These are phyloP conservation scores for Thera britannica DNA, from an alignment of 2,888 invertebrate genomes.

Conservation along the genomic window DNA sequence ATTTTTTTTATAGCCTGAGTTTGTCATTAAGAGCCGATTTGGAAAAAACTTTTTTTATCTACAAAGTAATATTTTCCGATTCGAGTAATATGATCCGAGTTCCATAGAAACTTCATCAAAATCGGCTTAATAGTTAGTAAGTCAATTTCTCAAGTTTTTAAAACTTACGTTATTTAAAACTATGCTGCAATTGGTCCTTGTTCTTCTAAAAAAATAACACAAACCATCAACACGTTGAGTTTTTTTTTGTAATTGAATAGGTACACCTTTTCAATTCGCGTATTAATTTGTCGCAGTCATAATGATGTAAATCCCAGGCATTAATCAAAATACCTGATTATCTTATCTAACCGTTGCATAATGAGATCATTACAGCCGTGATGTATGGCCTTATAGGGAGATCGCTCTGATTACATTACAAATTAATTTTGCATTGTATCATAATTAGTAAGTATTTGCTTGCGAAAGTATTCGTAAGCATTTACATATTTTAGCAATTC, in stretches of 20 bases:
- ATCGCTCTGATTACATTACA: constrained; percentile 14
- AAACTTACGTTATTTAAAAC: no score
- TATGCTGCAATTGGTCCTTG: no score
- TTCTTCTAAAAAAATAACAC: no score
- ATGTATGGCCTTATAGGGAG: constrained; percentile 26
- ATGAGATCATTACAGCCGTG: constrained; percentile 50
- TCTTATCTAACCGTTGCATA: constrained; percentile 41
- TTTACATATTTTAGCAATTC: no score
- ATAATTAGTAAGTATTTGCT: constrained; percentile 18
- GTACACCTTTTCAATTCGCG: background rate
- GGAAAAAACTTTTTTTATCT: no score
- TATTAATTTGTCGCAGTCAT: constrained; percentile 19
- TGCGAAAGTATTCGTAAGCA: background rate
- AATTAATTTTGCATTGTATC: constrained; percentile 25
- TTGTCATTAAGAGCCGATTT: no score
- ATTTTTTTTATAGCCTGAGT: no score
- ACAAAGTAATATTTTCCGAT: no score
- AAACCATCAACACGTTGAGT: background rate
- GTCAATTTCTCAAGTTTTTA: no score
- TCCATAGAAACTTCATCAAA: no score
- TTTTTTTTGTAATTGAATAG: background rate
- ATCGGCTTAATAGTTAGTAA: no score
- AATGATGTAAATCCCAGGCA: constrained; percentile 25
- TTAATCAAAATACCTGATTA: constrained; percentile 35
- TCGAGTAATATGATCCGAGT: no score